These are phyloP conservation scores for Eremophila alpestris DNA, from an alignment of 2,797 vertebrate genomes.

Conservation along the genomic window DNA sequence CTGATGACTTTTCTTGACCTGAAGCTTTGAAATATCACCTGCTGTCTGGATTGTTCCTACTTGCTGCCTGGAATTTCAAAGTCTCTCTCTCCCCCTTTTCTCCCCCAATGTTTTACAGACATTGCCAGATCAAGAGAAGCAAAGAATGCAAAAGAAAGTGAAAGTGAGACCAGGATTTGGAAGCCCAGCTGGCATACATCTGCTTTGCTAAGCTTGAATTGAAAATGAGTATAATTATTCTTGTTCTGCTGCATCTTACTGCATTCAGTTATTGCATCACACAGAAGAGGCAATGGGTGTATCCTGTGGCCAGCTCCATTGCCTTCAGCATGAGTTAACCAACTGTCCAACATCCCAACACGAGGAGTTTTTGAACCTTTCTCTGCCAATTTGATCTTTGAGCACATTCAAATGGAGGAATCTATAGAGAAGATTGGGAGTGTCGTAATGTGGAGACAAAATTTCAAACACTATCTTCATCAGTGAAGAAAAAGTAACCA, in stretches of 20 bases:
- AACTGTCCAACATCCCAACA: not conserved
- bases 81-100: not conserved
- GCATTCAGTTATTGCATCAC: not conserved
- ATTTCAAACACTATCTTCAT: not conserved
- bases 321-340: not conserved
- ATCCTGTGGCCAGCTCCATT: not conserved
- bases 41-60: conserved; percentile 50
- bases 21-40: conserved; percentile 65
- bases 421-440: not conserved
- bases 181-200: conserved; percentile 28
- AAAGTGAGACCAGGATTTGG: conserved; percentile 2
- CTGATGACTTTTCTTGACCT: conserved; percentile 55
- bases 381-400: not conserved
- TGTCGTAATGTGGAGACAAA: not conserved
- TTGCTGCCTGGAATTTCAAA: conserved; percentile 49
- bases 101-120: not conserved
- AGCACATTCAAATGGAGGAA: not conserved
- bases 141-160: conserved; percentile 55
- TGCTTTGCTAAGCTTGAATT: conserved; percentile 29
- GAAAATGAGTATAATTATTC: conserved; percentile 26
- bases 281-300: not conserved
- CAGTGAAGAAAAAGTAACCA: not conserved
- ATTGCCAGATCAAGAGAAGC: conserved; percentile 45
- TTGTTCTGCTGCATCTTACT: not conserved
- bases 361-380: not conserved